Evolutionary conservation across 2,888 invertebrate species (phyloP).

Genomic region (Lucinisca nassula): DNA sequence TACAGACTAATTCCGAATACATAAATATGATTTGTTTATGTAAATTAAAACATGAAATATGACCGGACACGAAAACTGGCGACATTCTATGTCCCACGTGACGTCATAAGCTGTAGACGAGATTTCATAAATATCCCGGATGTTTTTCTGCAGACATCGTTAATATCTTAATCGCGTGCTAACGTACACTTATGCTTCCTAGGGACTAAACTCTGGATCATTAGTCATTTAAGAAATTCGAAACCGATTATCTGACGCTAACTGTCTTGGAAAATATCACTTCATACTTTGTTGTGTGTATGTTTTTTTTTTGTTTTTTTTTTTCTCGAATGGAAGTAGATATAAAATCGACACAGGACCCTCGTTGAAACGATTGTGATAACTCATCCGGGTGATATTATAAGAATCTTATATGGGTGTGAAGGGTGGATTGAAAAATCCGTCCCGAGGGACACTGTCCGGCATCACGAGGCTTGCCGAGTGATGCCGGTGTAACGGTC

Average conservation of each 20-base stretch:
- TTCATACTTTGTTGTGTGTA: no score
- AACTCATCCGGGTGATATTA: no score
- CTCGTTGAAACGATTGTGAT: no score
- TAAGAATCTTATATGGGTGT: no score
- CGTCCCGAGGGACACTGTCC: no score
- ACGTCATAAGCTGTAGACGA: slow-evolving; percentile 5
- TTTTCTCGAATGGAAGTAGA: no score
- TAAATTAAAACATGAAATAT: slow-evolving; percentile 13
- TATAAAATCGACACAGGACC: no score
- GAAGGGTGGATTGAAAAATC: no score
- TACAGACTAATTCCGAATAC: no score
- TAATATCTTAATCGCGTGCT: slow-evolving; percentile 2
- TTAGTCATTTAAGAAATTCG: slow-evolving; percentile 13
- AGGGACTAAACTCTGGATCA: not conserved
- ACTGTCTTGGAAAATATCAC: not conserved
- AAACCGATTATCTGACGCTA: slow-evolving; percentile 1
- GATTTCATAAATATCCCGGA: slow-evolving; percentile 9
- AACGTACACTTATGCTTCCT: not conserved
- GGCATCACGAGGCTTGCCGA: no score
- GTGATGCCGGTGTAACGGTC: no score
- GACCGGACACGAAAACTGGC: not conserved
- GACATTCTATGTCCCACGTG: slow-evolving; percentile 1
- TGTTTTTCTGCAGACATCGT: slow-evolving; percentile 4
- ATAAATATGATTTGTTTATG: slow-evolving; percentile 15
- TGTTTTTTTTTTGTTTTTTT: no score